Conservation (phyloP, 2,113 vertebrate species). For the Antigone vipio region DNA sequence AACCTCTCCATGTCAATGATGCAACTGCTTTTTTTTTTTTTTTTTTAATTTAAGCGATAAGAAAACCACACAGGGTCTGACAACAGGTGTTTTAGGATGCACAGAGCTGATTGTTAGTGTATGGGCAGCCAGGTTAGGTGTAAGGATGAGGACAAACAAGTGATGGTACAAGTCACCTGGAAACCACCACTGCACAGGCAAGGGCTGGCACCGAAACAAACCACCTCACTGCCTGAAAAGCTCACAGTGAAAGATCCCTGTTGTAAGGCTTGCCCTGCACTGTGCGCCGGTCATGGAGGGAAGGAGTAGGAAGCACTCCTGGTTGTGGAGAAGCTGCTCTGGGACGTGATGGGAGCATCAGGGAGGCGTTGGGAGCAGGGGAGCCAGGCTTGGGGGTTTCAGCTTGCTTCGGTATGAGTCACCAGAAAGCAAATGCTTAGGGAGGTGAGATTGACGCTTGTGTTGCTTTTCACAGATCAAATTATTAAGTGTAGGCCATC, state of each 20-base stretch:
- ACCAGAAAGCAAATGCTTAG: background rate
- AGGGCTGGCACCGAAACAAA: background rate
- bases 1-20: background rate
- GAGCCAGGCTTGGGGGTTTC: fast-evolving
- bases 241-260: background rate
- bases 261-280: background rate
- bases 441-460: background rate
- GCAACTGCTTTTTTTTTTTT: background rate
- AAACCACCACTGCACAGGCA: background rate
- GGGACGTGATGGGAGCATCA: background rate
- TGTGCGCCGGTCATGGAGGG: fast-evolving
- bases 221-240: background rate
- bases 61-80: background rate
- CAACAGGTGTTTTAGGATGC: background rate
- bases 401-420: fast-evolving
- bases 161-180: background rate
- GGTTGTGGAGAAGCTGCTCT: background rate
- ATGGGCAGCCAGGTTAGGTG: background rate
- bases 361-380: background rate
- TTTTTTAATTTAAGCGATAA: background rate
- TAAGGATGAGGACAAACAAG: background rate
- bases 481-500: background rate
- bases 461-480: background rate
- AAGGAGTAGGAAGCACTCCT: background rate
- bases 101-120: background rate